Evolutionary conservation across 2,113 vertebrate genomes (phyloP), one percentile per base, ranked within the genome.

Genomic region (Dolichallabes microphthalmus): DNA sequence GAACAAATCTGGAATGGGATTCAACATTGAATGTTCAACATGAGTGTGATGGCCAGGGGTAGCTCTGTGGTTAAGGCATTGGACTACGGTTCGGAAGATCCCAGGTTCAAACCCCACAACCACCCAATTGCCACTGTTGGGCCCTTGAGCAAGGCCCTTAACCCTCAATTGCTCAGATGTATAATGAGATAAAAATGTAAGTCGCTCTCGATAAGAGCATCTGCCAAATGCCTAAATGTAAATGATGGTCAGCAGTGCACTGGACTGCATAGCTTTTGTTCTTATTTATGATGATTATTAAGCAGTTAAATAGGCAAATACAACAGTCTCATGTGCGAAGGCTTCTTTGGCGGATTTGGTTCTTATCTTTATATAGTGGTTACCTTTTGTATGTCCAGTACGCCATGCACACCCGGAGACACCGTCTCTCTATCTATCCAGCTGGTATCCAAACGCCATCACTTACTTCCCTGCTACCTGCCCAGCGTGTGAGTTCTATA

Each of bases 401-500:
- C 69, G 12, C 80, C 39, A 45, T 11, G 25, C 30, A 39, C 30
- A 12, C 55, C 9, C 15, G 30, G 63, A 57, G 32, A 50, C 30
- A n/a, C 27, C 50, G 14, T 58, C 17, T 15, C 17, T 55, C 15
- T 58, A n/a, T 76, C 1, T 57, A 57, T 77, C 50, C 60, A 57
- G 22, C 78, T 88, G 53, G 14, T 19, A 17, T 82, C 86, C 89
- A 81, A 45, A 25, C 68, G 50, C 35, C 84, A 50, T 4, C 60
- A 76, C 76, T 75, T 80, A 85, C 75, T 91, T 85, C 89, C 79
- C 22, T 13, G 57, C 80, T 86, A 82, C 88, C 90, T 93, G 89
- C 88, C 84, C 90, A 91, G 90, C 86, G 82, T 88, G 83, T 88
- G 86, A 90, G 86, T 83, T 84, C 86, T 86, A 89, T 87, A 73